Base-by-base conservation (phyloP, 2,113 vertebrate genomes). In the Aptenodytes forsteri region DNA sequence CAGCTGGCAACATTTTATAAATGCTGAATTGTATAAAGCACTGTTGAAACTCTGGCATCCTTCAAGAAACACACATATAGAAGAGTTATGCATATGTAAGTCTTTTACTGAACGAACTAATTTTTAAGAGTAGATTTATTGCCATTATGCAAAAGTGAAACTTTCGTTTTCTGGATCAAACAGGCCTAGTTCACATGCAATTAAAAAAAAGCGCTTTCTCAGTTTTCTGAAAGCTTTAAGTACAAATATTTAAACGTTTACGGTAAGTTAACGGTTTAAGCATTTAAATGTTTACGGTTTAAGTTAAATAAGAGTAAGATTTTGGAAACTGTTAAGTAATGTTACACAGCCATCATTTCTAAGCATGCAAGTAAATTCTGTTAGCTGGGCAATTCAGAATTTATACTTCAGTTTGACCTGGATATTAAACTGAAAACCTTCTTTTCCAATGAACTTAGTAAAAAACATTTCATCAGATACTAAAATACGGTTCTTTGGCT, bases 111-210 rank as follows among this genome's bases (percentile, higher is more conserved):
- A 36, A 58, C 40, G 20, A 36, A 58, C 40, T 56, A 0, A 0
- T 55, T 75, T 76, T 83, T 47, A 91, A 69, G 9, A 62, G 30
- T 0, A 86, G 46, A 29, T 66, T 71, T 75, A 84, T 20, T n/a
- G 23, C n/a, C 54, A 32, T 42, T 49, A 71, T 7, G 18, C 54
- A 73, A 77, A 91, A 88, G 46, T 20, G 20, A 87, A 83, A 83
- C 83, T 90, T 90, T 75, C 61, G 44, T 84, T 93, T 95, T 85
- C 81, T 49, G 47, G 34, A 80, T 42, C 17, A 73, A 97, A 86
- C 0, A 83, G 16, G 42, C 38, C 34, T 10, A 47, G 23, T 66
- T 85, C 47, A 59, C n/a, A 36, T 10, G 25, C 34, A 86, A 72
- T 58, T 72, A 27, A n/a, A 50, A 77, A 64, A 32, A 91, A 52